A percentile compares a stretch with the other conserved stretches of the same genome.
Conservation (phyloP, 2,888 invertebrate genomes). For the Caenorhabditis plicata region DNA sequence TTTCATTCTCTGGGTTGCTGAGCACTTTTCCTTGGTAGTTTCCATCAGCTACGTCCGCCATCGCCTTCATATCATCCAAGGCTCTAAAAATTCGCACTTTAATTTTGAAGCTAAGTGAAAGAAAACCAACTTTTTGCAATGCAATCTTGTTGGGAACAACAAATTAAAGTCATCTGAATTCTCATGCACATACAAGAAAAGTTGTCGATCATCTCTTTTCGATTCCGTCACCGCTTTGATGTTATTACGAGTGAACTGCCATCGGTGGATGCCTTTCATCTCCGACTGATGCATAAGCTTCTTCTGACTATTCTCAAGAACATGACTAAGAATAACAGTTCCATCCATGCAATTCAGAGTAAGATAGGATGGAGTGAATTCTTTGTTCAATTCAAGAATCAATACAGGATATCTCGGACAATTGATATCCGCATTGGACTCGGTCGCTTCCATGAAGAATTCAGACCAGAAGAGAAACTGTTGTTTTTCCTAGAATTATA, state of each 20-base stretch:
- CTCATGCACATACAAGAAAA: constrained; percentile 94
- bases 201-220: constrained; percentile 90
- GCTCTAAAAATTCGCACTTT: constrained; percentile 54
- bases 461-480: constrained; percentile 73
- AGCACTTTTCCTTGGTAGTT: constrained; percentile 51
- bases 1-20: constrained; percentile 47
- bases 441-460: constrained; percentile 91
- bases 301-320: constrained; percentile 66
- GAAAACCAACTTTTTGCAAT: constrained; percentile 66
- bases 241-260: constrained; percentile 86
- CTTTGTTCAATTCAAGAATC: constrained; percentile 85
- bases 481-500: constrained; percentile 39
- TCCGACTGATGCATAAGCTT: constrained; percentile 53
- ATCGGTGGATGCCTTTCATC: constrained; percentile 71
- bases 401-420: constrained; percentile 68
- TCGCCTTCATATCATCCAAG: constrained; percentile 39
- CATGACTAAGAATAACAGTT: constrained; percentile 85
- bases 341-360: constrained; percentile 92
- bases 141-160: constrained; percentile 86
- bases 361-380: constrained; percentile 88
- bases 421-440: constrained; percentile 73
- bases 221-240: constrained; percentile 83
- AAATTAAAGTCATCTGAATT: constrained; percentile 99
- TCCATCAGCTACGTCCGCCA: constrained; percentile 51
- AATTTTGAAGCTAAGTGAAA: too few relatives aligned